Evolutionary conservation across 1,140 invertebrate genomes (phyloP).

Genomic region (Colletes latitarsis): DNA sequence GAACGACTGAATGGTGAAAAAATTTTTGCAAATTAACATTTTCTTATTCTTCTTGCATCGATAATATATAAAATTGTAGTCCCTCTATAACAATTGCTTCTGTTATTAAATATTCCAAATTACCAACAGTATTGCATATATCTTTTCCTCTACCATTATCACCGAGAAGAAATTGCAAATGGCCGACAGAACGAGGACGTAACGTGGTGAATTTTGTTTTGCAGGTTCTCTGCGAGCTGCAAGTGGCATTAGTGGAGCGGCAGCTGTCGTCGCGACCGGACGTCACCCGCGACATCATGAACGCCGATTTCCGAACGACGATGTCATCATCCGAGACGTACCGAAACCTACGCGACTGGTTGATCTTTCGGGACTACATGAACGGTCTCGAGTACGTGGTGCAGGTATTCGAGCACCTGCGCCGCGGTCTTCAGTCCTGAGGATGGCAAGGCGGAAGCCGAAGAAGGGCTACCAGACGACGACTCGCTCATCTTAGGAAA

Average conservation of each 20-base stretch:
- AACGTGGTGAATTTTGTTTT: constrained; percentile 1
- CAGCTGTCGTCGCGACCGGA: constrained; percentile 78
- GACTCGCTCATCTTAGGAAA: constrained; percentile 66
- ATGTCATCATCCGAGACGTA: constrained; percentile 76
- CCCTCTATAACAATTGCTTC: too few species aligned
- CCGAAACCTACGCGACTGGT: constrained; percentile 83
- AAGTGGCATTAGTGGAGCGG: constrained; percentile 83
- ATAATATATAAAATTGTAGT: too few species aligned
- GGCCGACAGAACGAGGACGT: neutral
- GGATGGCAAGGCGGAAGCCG: constrained; percentile 70
- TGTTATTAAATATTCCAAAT: too few species aligned
- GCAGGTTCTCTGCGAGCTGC: constrained; percentile 83
- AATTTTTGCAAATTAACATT: too few species aligned
- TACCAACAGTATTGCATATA: too few species aligned
- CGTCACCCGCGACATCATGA: constrained; percentile 83
- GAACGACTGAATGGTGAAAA: too few species aligned
- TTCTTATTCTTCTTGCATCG: too few species aligned
- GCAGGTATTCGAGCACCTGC: constrained; percentile 81
- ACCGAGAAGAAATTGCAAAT: too few species aligned
- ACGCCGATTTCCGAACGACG: constrained; percentile 77
- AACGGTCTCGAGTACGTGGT: constrained; percentile 84
- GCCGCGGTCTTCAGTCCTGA: constrained; percentile 70
- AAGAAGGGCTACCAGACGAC: constrained; percentile 67
- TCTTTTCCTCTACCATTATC: too few species aligned
- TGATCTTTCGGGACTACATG: constrained; percentile 87